Base-by-base conservation (phyloP, 2,113 vertebrate species). In the Piaya cayana region DNA sequence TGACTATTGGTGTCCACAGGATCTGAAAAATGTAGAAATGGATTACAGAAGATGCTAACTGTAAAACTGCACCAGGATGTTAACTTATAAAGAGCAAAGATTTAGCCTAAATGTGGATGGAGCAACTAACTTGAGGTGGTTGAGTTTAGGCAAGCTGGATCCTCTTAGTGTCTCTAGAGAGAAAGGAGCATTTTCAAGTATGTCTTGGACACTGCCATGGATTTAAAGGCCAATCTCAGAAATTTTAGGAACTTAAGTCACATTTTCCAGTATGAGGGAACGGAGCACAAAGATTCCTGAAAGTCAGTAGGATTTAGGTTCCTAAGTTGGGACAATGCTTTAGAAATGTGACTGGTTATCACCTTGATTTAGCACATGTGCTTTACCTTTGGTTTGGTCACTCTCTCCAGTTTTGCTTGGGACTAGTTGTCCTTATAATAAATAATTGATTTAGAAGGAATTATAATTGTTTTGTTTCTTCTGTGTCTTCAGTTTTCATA, bases 401-500 rank as follows among this genome's bases (percentile, higher is more conserved):
- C 85, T 91, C 22, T 62, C 11, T 70, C 27, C 71, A 59, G 77
- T 90, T 92, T 77, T 93, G 34, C 62, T 90, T 37, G 56, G 36
- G 42, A 62, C 17, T 86, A 8, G 56, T 86, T 90, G 60, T 74
- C 60, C 60, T 94, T 84, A 68, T 62, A 68, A 45, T 32, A 83
- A 88, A 74, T 42, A 94, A 56, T 18, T 45, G 42, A 53, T 59
- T 81, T 76, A 36, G 75, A 86, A 72, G 47, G 30, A 84, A 53
- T 76, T 78, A 15, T 56, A 72, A 86, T 83, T 92, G 55, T 87
- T n/a, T 53, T 62, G 7, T 68, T 70, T 60, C 39, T 93, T 82
- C 21, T 29, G 79, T 60, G 58, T 32, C 78, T 94, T 83, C 60
- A 53, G 67, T 47, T 68, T 93, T 92, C 75, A 75, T 72, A 83